Percentiles rank a stretch among this genome's conserved stretches.
These are phyloP conservation scores for Anthophora plumipes DNA, from an alignment of 2,888 invertebrate genomes.

Conservation along the genomic window DNA sequence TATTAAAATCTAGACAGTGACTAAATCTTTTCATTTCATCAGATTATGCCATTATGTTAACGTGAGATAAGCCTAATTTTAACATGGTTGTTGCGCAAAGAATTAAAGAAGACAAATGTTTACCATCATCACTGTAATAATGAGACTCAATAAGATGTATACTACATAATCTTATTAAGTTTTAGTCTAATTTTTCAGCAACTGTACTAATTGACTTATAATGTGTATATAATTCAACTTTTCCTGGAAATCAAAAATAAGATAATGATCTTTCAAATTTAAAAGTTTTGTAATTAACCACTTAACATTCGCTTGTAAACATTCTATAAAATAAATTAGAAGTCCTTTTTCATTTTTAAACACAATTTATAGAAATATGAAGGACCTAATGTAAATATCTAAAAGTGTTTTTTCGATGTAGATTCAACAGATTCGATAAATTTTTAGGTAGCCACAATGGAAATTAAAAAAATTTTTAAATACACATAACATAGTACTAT, in stretches of 20 bases:
- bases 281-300: slow-evolving; percentile 93
- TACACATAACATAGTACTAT: no score
- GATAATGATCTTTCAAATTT: slow-evolving; percentile 89
- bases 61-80: slow-evolving; percentile 96
- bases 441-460: no score
- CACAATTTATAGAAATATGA: no score
- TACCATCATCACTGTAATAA: slow-evolving; percentile 97
- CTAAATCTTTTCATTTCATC: slow-evolving; percentile 81
- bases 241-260: slow-evolving; percentile 91
- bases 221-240: slow-evolving; percentile 98
- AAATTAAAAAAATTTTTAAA: no score
- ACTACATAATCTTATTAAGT: slow-evolving; percentile 89
- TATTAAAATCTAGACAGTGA: slow-evolving; percentile 83
- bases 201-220: slow-evolving; percentile 92
- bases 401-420: no score
- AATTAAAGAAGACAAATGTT: slow-evolving; percentile 96
- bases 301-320: slow-evolving; percentile 94
- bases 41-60: slow-evolving; percentile 92
- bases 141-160: slow-evolving; percentile 98
- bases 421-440: no score
- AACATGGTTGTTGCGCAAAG: slow-evolving; percentile 97
- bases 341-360: no score
- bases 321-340: slow-evolving; percentile 97
- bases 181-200: slow-evolving; percentile 87
- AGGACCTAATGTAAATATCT: no score